Conservation (phyloP, 35 echinoderm and acorn worm genomes). For the Ophioderma brevispina region DNA sequence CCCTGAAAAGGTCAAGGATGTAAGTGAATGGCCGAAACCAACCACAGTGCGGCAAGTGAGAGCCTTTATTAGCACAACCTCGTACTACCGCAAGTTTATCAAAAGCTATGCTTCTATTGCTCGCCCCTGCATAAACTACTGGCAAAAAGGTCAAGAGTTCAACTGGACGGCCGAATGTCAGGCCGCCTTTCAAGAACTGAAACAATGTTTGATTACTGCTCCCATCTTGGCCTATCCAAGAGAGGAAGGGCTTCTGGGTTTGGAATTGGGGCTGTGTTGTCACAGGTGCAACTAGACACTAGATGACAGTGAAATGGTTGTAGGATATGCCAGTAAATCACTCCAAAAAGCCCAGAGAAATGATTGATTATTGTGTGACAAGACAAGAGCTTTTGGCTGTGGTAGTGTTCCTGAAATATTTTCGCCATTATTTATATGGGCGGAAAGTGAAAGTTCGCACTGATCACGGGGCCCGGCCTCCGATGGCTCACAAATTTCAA, state of each 20-base stretch:
- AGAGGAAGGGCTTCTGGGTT: too few species aligned
- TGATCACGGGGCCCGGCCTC: too few species aligned
- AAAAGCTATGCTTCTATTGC: conserved; percentile 35
- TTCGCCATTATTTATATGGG: background rate
- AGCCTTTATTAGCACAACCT: conserved; percentile 37
- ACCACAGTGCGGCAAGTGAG: conserved; percentile 5
- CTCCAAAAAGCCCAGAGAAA: background rate
- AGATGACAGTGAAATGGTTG: background rate
- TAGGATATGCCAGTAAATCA: background rate
- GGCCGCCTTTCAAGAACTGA: conserved; percentile 37
- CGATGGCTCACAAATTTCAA: too few species aligned
- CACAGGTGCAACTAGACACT: too few species aligned
- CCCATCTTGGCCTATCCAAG: conserved; percentile 26
- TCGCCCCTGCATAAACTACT: conserved; percentile 1
- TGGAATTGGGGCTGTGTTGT: too few species aligned
- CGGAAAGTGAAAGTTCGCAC: too few species aligned
- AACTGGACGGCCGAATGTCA: conserved; percentile 44
- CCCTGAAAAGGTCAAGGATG: background rate
- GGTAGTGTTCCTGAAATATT: background rate
- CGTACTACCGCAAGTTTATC: conserved; percentile 51
- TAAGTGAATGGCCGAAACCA: conserved; percentile 33
- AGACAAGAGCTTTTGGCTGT: background rate
- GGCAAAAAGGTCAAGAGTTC: background rate
- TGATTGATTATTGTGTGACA: background rate
- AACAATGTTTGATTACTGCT: background rate